Evolutionary conservation across 2,888 invertebrate species (phyloP).

Genomic region (Ametastegia equiseti): DNA sequence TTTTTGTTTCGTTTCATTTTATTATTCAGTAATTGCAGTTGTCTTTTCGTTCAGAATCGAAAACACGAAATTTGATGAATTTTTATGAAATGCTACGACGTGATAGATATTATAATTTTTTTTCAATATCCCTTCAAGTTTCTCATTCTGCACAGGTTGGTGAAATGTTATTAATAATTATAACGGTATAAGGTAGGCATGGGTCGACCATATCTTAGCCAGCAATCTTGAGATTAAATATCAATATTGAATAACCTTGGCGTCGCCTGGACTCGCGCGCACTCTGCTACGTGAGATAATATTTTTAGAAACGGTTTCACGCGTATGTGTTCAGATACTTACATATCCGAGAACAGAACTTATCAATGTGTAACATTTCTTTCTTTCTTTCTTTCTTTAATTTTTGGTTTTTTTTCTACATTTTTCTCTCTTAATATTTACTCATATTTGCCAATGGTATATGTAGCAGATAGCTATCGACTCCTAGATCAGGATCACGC

Average conservation of each 20-base stretch:
- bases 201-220: not conserved
- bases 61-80: too few relatives aligned
- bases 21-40: too few relatives aligned
- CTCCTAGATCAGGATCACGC: too few relatives aligned
- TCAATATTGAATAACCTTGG: constrained; percentile 36
- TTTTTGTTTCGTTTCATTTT: too few relatives aligned
- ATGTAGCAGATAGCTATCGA: not conserved
- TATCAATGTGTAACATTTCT: not conserved
- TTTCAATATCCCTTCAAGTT: not conserved
- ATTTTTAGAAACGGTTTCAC: constrained; percentile 5
- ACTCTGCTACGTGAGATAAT: not conserved
- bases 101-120: too few relatives aligned
- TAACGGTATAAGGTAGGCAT: not conserved
- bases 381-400: not conserved
- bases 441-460: not conserved
- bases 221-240: constrained; percentile 37
- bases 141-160: not conserved
- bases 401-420: not conserved
- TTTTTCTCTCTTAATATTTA: not conserved
- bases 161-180: not conserved
- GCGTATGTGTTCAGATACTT: not conserved
- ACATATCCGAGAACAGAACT: not conserved
- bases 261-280: not conserved
- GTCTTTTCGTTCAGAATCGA: too few relatives aligned
- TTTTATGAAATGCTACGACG: too few relatives aligned